Conservation (phyloP, 2,113 vertebrate genomes). For the Varanus komodoensis region DNA sequence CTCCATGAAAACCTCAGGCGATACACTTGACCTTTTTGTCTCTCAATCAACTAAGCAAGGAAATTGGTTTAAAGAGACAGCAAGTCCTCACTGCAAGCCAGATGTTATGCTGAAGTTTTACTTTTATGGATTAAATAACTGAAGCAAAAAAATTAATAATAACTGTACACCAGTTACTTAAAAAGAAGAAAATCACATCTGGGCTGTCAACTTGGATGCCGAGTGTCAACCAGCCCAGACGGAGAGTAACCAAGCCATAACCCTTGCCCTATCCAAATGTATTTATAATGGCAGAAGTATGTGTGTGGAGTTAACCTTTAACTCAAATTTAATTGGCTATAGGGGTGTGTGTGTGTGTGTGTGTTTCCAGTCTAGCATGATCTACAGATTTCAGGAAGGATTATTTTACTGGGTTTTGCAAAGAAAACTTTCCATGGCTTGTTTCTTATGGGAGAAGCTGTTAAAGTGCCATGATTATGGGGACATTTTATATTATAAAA, state of each 20-base stretch:
- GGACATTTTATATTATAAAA: neutral
- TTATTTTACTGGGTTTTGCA: constrained; percentile 18
- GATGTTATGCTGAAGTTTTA: constrained; percentile 45
- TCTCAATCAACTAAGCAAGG: constrained; percentile 62
- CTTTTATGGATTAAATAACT: constrained; percentile 53
- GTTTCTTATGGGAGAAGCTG: neutral
- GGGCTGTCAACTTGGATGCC: constrained; percentile 39
- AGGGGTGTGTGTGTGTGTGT: neutral
- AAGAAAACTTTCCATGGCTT: neutral
- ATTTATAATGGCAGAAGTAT: constrained; percentile 17
- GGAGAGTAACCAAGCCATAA: constrained; percentile 32
- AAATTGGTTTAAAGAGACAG: constrained; percentile 61
- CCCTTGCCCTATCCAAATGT: neutral
- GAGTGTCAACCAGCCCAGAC: constrained; percentile 46
- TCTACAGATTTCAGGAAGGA: neutral
- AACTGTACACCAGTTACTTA: constrained; percentile 50
- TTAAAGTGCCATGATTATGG: constrained; percentile 17
- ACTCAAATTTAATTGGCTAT: neutral
- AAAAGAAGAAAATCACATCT: constrained; percentile 53
- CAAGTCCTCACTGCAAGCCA: constrained; percentile 56
- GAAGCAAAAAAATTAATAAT: constrained; percentile 55
- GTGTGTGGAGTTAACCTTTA: constrained; percentile 14
- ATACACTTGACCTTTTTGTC: constrained; percentile 22
- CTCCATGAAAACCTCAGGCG: constrained; percentile 5
- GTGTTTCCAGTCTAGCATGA: constrained; percentile 21